Evolutionary conservation across 2,797 vertebrate genomes (phyloP), one percentile per base, ranked within the genome.

Genomic region (Helicolenus hilgendorfi): DNA sequence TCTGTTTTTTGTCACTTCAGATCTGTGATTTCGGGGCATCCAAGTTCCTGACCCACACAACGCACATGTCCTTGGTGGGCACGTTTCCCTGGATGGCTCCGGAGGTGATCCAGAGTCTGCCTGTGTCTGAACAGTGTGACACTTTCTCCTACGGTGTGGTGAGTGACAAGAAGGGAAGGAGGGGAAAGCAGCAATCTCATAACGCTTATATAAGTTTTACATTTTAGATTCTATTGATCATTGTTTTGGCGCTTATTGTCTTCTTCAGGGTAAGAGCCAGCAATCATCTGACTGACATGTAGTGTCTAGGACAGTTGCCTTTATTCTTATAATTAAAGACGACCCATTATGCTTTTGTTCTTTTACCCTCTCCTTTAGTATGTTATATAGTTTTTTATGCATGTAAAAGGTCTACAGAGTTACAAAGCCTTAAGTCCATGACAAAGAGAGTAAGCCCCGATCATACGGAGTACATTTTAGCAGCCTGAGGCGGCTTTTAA

Each of bases 51-150:
- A 98, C 98, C 41, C 99, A 99, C 91, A 99, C 99, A 1, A 99
- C 99, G 10, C 99, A 99, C 94, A 99, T 99, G 99, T 99, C 99
- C 11, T 92, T 99, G 92, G 99, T 99, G 91, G 99, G 99, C 63
- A 99, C 99, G 15, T 99, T 99, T 95, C 99, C 99, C 0, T 99
- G 99, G 99, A 99, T 99, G 99, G 99, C 99, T 62, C 99, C 99
- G 2, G 99, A 99, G 96, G 99, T 99, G 89, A 99, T 99, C 91
- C 99, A 99, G 55, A 99, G 99, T 83, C 97, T 99, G 77, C 99
- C 98, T 2, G 98, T 99, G 89, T 99, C 99, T 81, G 99, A 99
- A 97, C 99, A 98, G 0, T 99, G 99, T 94, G 99, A 99, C 95
- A 98, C 99, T 0, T 99, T 99, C 95, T 99, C 99, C 0, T 99